phyloP scores from a whole-genome alignment of 2,888 invertebrate genomes.

The Andrena praecox region DNA sequence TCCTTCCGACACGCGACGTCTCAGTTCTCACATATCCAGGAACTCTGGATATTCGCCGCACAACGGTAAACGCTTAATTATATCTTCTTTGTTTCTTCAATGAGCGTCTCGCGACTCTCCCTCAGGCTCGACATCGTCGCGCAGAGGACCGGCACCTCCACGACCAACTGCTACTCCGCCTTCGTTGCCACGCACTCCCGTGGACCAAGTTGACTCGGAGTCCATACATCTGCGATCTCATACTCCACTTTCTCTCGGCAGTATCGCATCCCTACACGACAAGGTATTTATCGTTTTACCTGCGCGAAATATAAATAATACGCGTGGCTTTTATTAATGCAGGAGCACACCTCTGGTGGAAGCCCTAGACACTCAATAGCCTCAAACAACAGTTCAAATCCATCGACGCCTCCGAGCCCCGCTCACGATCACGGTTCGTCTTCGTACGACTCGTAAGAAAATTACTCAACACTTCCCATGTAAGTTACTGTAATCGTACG shows the following conservation, averaged over 20 bases:
- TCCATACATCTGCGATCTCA: slow-evolving; percentile 86
- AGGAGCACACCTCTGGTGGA: slow-evolving; percentile 85
- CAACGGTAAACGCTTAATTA: slow-evolving; percentile 77
- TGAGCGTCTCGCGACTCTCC: not conserved
- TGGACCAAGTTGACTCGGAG: slow-evolving; percentile 85
- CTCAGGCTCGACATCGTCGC: slow-evolving; percentile 85
- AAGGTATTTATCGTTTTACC: slow-evolving; percentile 85
- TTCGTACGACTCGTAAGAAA: slow-evolving; percentile 88
- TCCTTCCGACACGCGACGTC: slow-evolving; percentile 84
- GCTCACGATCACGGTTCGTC: slow-evolving; percentile 89
- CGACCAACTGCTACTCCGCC: slow-evolving; percentile 88
- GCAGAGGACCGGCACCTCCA: slow-evolving; percentile 87
- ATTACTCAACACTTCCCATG: slow-evolving; percentile 54
- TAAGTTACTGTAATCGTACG: slow-evolving; percentile 44
- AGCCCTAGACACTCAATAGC: slow-evolving; percentile 91
- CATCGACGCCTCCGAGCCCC: slow-evolving; percentile 90
- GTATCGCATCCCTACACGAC: slow-evolving; percentile 92
- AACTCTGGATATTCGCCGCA: slow-evolving; percentile 84
- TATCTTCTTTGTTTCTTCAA: not conserved
- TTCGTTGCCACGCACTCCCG: slow-evolving; percentile 87
- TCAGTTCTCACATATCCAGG: slow-evolving; percentile 83
- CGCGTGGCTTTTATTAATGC: slow-evolving; percentile 3
- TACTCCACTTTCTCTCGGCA: slow-evolving; percentile 90
- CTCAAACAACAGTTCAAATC: slow-evolving; percentile 91
- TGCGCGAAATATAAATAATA: not conserved